Evolutionary conservation across 2,797 vertebrate genomes (phyloP).

Genomic region (Avahi laniger): DNA sequence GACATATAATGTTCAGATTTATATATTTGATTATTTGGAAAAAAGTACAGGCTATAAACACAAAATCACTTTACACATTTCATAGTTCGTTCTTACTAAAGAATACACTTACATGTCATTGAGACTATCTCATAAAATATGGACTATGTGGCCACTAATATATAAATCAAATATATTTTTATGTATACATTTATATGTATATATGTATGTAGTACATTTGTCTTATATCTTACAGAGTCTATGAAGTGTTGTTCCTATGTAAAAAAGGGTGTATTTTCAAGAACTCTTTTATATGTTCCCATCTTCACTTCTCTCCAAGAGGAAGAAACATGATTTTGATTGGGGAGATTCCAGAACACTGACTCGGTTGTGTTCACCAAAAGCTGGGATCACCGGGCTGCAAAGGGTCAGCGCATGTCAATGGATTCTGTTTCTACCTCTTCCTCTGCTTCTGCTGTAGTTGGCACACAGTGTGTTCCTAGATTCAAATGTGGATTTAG

Average conservation of each 20-base stretch:
- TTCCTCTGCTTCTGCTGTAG: not conserved
- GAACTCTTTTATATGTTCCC: not conserved
- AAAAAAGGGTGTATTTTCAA: not conserved
- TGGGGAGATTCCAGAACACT: not conserved
- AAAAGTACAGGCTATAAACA: not conserved
- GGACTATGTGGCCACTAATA: not conserved
- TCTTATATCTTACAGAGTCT: not conserved
- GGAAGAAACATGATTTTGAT: not conserved
- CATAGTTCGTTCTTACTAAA: not conserved
- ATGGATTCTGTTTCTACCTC: not conserved
- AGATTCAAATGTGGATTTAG: not conserved
- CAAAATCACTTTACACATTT: not conserved
- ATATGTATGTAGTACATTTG: not conserved
- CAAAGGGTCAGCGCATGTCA: fast-evolving
- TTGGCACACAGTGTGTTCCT: not conserved
- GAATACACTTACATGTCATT: not conserved
- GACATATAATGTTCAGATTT: not conserved
- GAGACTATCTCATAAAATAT: not conserved
- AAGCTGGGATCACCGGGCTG: not conserved
- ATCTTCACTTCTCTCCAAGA: not conserved
- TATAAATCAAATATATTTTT: not conserved
- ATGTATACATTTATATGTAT: not conserved
- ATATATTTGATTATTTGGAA: not conserved
- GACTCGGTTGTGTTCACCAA: not conserved
- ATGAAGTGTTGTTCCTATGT: not conserved